Conservation (phyloP, 2,797 vertebrate species). For the Myotis vivesi region DNA sequence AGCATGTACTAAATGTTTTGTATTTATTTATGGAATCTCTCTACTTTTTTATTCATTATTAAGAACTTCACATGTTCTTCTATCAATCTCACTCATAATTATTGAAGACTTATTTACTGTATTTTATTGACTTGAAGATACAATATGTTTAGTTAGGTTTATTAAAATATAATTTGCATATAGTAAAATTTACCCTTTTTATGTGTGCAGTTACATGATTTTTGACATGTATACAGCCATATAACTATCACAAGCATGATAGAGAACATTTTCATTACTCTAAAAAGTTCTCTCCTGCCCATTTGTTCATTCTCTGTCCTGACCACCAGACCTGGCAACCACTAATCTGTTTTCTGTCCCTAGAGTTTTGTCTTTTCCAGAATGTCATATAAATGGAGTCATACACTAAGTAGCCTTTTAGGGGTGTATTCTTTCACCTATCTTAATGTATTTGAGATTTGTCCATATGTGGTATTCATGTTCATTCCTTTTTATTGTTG, state of each 20-base stretch:
- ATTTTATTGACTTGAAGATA: conserved; percentile 4
- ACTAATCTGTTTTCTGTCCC: neutral
- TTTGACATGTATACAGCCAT: neutral
- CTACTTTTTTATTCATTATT: neutral
- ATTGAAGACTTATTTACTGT: neutral
- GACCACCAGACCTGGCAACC: neutral
- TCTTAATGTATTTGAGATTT: neutral
- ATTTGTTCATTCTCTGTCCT: neutral
- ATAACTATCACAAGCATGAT: neutral
- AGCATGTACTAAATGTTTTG: neutral
- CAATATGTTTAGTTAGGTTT: neutral
- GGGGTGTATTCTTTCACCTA: neutral
- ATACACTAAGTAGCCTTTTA: neutral
- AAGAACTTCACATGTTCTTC: neutral
- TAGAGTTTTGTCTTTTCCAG: neutral
- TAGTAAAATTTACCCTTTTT: neutral
- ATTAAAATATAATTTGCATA: neutral
- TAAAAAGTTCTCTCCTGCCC: neutral
- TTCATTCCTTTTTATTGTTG: neutral
- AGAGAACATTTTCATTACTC: neutral
- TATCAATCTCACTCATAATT: neutral
- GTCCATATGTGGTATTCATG: neutral
- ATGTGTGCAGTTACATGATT: neutral
- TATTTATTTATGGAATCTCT: neutral
- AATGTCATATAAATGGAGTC: neutral